Evolutionary conservation across 2,797 vertebrate species (phyloP).

Genomic region (Neopelma chrysocephalum): DNA sequence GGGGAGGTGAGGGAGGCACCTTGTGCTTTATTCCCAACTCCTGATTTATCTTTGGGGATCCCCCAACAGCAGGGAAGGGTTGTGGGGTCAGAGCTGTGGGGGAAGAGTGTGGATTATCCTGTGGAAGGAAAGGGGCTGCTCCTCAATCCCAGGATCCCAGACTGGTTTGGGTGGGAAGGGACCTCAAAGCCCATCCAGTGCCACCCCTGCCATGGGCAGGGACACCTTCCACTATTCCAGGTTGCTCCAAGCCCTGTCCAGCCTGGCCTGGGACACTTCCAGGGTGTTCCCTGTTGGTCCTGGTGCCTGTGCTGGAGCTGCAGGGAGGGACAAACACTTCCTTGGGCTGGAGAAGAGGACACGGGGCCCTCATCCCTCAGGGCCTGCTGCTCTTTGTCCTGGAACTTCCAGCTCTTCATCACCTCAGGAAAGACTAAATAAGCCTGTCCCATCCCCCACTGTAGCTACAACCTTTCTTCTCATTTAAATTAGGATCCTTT

Average conservation of each 20-base stretch:
- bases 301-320: neutral
- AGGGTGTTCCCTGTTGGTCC: neutral
- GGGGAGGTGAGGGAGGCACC: neutral
- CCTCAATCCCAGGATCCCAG: neutral
- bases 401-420: neutral
- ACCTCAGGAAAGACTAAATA: neutral
- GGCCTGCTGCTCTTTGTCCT: neutral
- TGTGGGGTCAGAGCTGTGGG: neutral
- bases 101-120: neutral
- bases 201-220: neutral
- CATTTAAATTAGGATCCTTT: no score
- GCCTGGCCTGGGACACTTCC: neutral
- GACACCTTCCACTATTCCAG: neutral
- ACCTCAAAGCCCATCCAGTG: neutral
- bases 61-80: fast-evolving
- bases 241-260: neutral
- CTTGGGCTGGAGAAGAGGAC: neutral
- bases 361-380: neutral
- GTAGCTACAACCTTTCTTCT: no score
- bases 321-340: neutral
- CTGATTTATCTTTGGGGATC: fast-evolving
- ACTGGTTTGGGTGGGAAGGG: neutral
- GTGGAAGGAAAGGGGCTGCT: neutral
- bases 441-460: neutral
- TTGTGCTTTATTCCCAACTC: fast-evolving